Conservation (phyloP, 92 coral and sea anemone species). For the Phenganax stokvisi region DNA sequence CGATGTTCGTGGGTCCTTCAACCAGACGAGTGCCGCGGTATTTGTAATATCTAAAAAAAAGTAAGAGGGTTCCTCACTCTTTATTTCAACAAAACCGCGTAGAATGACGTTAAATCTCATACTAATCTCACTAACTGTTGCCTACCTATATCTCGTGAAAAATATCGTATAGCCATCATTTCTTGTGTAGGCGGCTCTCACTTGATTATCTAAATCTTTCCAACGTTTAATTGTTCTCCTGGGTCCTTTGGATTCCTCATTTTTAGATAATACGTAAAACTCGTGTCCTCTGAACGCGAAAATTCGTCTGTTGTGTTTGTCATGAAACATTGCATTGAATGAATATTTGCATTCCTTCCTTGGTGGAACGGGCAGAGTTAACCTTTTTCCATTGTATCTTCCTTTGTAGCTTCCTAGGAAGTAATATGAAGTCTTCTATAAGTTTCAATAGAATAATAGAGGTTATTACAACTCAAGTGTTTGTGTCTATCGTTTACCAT, state of each 20-base stretch:
- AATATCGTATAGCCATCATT: constrained; percentile 37
- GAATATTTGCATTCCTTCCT: constrained; percentile 26
- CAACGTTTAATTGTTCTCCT: constrained; percentile 38
- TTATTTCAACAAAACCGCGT: too few species aligned
- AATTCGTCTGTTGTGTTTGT: constrained; percentile 20
- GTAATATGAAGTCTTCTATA: too few species aligned
- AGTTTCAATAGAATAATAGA: background rate
- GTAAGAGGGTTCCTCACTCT: background rate
- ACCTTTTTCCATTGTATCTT: background rate
- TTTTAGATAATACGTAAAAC: background rate
- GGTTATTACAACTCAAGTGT: background rate
- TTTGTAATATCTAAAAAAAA: constrained; percentile 50
- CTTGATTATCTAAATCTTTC: constrained; percentile 28
- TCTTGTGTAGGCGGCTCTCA: constrained; percentile 52
- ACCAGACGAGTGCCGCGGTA: constrained; percentile 42
- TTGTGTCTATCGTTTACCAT: constrained; percentile 49
- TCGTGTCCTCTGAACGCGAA: constrained; percentile 2
- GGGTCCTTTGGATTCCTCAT: constrained; percentile 24
- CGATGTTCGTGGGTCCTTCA: constrained; percentile 49
- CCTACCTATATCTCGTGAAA: constrained; percentile 47
- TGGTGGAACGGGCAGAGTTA: constrained; percentile 23
- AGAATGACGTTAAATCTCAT: too few species aligned
- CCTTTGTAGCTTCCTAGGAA: constrained; percentile 14
- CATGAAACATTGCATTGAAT: constrained; percentile 18
- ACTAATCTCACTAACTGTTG: background rate